Evolutionary conservation across 1,140 invertebrate genomes (phyloP).

Genomic region (Protaetia brevitarsis): DNA sequence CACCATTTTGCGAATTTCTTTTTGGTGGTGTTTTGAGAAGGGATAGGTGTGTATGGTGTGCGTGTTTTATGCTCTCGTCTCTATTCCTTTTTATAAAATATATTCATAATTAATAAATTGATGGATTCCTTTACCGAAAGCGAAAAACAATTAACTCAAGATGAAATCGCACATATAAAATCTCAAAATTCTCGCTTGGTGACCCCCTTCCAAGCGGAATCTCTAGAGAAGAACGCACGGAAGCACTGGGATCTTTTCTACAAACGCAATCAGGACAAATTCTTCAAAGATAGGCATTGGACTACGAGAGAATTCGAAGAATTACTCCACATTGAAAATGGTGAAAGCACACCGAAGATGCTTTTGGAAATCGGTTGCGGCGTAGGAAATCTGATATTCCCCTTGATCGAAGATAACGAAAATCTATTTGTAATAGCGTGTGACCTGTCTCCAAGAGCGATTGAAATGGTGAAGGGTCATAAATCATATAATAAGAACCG

Average conservation of each 20-base stretch:
- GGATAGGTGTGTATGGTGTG: no score
- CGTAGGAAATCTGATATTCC: conserved; percentile 95
- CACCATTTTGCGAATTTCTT: no score
- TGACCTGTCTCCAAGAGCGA: conserved; percentile 89
- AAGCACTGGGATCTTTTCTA: conserved; percentile 99
- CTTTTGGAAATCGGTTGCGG: conserved; percentile 94
- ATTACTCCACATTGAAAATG: conserved; percentile 52
- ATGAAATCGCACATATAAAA: conserved; percentile 60
- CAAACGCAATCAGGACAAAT: conserved; percentile 84
- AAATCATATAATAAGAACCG: conserved; percentile 58
- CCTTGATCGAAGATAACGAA: conserved; percentile 76
- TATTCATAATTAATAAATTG: no score
- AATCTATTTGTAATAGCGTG: conserved; percentile 83
- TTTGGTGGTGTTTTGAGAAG: no score
- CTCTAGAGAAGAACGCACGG: conserved; percentile 82
- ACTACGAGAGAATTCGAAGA: conserved; percentile 92
- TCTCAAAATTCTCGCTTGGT: conserved; percentile 71
- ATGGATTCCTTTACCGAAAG: background rate
- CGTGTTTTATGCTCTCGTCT: no score
- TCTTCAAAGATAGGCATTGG: conserved; percentile 98
- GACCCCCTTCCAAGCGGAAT: conserved; percentile 71
- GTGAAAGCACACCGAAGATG: conserved; percentile 37
- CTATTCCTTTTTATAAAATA: no score
- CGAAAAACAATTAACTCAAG: conserved; percentile 50
- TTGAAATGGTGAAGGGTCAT: conserved; percentile 80